Evolutionary conservation across 2,113 vertebrate genomes (phyloP).

Genomic region (Riparia riparia): DNA sequence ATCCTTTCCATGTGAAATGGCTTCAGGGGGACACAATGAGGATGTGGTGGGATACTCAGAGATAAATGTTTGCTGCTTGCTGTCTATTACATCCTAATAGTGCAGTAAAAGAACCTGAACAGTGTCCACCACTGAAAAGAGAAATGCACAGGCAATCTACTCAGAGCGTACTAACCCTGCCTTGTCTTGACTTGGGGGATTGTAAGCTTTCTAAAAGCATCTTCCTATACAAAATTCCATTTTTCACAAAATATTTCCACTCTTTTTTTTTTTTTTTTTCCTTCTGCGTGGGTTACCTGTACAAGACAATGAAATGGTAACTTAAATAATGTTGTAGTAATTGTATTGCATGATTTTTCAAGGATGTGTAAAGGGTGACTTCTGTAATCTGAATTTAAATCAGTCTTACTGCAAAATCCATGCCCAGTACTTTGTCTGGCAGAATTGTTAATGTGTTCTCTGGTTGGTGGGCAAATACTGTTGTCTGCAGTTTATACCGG

Average conservation of each 20-base stretch:
- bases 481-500: not conserved
- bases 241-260: not conserved
- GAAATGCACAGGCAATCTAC: not conserved
- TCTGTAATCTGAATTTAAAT: not conserved
- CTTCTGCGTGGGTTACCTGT: not conserved
- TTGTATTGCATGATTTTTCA: not conserved
- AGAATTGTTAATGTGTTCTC: not conserved
- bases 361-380: not conserved
- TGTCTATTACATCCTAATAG: not conserved
- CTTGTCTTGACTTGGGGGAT: not conserved
- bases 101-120: not conserved
- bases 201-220: not conserved
- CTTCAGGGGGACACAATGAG: fast-evolving
- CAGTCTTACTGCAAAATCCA: not conserved
- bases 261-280: not conserved
- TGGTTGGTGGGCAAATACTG: not conserved
- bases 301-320: not conserved
- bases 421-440: not conserved
- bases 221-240: not conserved
- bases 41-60: not conserved
- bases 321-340: not conserved
- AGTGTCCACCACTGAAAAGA: not conserved
- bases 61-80: not conserved
- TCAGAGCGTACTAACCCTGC: not conserved
- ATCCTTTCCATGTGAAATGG: not conserved